Base-by-base conservation (phyloP, 2,113 vertebrate genomes). In the Myocastor coypus region DNA sequence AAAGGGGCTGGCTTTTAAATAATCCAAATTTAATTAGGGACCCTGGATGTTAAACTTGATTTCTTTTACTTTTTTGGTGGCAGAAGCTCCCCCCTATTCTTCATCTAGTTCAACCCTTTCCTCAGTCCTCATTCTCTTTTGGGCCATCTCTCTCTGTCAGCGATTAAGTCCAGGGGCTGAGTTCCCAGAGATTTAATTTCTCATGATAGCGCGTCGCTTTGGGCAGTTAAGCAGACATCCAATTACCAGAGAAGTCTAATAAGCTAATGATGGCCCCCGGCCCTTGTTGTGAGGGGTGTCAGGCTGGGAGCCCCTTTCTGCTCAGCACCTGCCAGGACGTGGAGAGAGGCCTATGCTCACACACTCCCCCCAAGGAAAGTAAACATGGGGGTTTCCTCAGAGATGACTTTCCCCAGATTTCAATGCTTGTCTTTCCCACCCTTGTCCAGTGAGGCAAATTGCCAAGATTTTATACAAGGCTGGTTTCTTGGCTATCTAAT, bases 11-110 rank as follows among this genome's bases (percentile, higher is more conserved):
- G 13, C 71, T 97, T 91, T 89, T 92, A 86, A 97, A 84, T 97
- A 97, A 97, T 96, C 96, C 94, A 93, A 95, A 96, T 96, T 96
- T 97, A 96, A 97, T 98, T 95, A 94, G 87, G 89, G 96, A 84
- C 16, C 57, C 80, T 93, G 75, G 52, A 46, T 95, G 64, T n/a
- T 95, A 94, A 83, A 82, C 73, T 91, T 78, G 73, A 66, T 59
- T 66, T 83, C 61, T 46, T 40, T 17, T 30, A 52, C 80, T 12
- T 59, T 19, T 52, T 84, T 30, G 64, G 37, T 75, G 24, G 84
- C 34, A 94, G 40, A 66, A 81, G 42, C 12, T 92, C 87, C 57
- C 55, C 64, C 59, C 32, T 92, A n/a, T 78, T 92, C 55, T 84
- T 26, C 2, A 37, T 71, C 30, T 42, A 40, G 17, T 87, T 95